These are phyloP conservation scores for Drosophila eugracilis DNA, from an alignment of 1,140 invertebrate species.

Conservation along the genomic window DNA sequence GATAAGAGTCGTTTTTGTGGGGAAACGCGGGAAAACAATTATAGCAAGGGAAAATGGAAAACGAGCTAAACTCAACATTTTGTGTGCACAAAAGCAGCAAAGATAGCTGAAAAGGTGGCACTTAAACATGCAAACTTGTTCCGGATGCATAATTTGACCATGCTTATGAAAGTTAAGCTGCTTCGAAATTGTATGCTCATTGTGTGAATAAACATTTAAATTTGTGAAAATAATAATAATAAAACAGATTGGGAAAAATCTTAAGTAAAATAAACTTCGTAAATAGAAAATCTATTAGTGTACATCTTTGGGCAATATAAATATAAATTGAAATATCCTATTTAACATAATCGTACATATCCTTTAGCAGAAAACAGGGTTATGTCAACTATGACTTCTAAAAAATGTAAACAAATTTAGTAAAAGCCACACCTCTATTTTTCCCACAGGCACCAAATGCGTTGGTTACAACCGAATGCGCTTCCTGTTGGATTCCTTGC, in stretches of 20 bases:
- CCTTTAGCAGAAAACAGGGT: no score
- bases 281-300: no score
- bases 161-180: neutral
- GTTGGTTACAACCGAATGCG: conserved; percentile 89
- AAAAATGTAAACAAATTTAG: no score
- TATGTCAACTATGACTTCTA: no score
- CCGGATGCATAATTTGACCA: neutral
- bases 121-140: neutral
- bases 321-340: no score
- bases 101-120: neutral
- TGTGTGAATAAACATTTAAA: no score
- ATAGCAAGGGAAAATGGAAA: conserved; percentile 5
- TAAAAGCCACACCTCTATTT: no score
- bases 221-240: no score
- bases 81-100: conserved; percentile 5
- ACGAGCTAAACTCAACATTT: neutral
- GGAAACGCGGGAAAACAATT: conserved; percentile 15
- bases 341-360: no score
- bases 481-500: conserved; percentile 89
- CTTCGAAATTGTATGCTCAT: neutral
- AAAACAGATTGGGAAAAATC: no score
- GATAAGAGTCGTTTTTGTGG: conserved; percentile 35
- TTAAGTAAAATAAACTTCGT: no score
- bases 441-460: conserved; percentile 86
- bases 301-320: no score